phyloP scores from a whole-genome alignment of 2,113 vertebrate species.

The Nothocercus julius region DNA sequence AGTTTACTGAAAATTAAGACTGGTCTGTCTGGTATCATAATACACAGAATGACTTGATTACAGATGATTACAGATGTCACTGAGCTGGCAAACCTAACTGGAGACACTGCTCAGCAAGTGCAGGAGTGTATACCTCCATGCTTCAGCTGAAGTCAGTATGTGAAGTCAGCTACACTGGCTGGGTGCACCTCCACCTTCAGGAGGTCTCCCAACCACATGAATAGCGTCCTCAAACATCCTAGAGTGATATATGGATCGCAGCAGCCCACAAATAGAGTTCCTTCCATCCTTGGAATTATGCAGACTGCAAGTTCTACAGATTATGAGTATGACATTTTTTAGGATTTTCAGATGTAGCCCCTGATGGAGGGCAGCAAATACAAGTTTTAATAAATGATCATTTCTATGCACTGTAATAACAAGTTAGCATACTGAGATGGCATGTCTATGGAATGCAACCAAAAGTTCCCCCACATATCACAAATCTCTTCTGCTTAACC shows the following conservation, averaged over 20 bases:
- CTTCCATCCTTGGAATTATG: not conserved
- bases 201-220: not conserved
- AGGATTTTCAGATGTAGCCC: not conserved
- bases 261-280: not conserved
- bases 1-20: not conserved
- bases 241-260: not conserved
- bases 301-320: not conserved
- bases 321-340: not conserved
- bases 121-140: not conserved
- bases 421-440: not conserved
- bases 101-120: not conserved
- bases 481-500: not conserved
- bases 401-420: not conserved
- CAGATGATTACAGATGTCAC: not conserved
- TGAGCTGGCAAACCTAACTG: not conserved
- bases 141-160: not conserved
- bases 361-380: not conserved
- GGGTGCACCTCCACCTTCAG: not conserved
- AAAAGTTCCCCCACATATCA: not conserved
- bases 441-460: not conserved
- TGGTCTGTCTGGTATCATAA: not conserved
- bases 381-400: not conserved
- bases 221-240: not conserved
- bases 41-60: not conserved
- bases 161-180: not conserved